Conservation (phyloP, 2,797 vertebrate genomes). For the Salmo trutta region DNA sequence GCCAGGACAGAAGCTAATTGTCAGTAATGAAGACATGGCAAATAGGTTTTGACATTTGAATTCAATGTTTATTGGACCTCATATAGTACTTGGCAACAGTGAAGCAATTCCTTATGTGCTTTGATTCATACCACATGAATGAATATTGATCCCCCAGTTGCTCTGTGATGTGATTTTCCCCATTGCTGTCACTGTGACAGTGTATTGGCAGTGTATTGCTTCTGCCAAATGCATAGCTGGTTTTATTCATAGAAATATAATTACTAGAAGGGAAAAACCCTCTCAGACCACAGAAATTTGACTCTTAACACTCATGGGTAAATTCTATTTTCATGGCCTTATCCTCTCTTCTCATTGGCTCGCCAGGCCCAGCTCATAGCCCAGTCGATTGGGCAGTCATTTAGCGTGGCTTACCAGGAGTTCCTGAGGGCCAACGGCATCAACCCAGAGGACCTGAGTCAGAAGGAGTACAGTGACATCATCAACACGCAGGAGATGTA, state of each 20-base stretch:
- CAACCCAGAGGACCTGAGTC: constrained; percentile 98
- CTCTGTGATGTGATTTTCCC: neutral
- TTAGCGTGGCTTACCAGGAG: constrained; percentile 99
- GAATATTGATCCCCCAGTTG: neutral
- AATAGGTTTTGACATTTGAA: neutral
- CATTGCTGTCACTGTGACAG: neutral
- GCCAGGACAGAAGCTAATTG: neutral
- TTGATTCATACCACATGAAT: neutral
- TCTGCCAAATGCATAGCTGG: neutral
- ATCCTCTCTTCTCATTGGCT: neutral
- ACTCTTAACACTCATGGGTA: neutral
- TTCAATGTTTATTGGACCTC: neutral
- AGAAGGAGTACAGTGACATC: constrained; percentile 99
- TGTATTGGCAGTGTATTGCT: neutral
- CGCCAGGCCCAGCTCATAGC: constrained; percentile 95
- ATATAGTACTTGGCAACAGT: neutral
- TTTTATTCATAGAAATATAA: neutral
- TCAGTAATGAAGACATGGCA: neutral
- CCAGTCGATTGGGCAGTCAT: constrained; percentile 98
- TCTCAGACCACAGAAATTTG: neutral
- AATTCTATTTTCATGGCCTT: neutral
- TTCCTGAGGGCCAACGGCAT: constrained; percentile 98
- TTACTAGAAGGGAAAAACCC: neutral
- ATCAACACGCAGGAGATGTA: constrained; percentile 99
- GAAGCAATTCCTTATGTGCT: neutral